These are phyloP conservation scores for Yasuhikotakia modesta DNA, from an alignment of 2,797 vertebrate species.

Conservation along the genomic window DNA sequence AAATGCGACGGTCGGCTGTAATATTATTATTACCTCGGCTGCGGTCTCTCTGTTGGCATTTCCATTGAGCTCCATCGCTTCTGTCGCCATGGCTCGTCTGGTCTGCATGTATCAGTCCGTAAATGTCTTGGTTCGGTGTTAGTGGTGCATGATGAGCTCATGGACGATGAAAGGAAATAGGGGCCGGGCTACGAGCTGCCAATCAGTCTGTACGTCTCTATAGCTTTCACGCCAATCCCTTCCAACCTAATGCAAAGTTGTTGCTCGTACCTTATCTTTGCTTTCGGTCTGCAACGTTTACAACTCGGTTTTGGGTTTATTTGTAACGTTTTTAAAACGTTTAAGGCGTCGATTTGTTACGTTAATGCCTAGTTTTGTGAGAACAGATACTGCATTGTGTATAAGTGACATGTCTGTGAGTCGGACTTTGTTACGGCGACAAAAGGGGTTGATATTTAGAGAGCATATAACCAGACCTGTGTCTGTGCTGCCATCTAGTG, in stretches of 20 bases:
- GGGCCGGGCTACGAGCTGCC: conserved; percentile 15
- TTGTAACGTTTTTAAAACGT: no score
- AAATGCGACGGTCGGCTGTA: neutral
- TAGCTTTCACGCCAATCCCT: neutral
- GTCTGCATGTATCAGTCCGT: neutral
- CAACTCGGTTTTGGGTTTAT: no score
- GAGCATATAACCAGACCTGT: neutral
- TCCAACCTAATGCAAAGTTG: neutral
- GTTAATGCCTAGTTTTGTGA: neutral
- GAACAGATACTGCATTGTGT: neutral
- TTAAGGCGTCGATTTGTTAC: neutral
- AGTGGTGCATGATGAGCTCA: conserved; percentile 32
- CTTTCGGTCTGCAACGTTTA: no score
- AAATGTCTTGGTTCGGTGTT: neutral
- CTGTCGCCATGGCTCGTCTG: conserved; percentile 64
- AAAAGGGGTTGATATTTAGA: neutral
- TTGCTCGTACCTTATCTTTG: neutral
- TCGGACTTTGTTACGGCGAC: neutral
- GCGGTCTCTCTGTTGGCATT: conserved; percentile 57
- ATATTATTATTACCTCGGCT: conserved; percentile 64
- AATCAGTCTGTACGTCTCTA: neutral
- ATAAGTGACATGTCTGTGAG: neutral
- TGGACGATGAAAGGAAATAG: neutral
- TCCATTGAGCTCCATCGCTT: conserved; percentile 72
- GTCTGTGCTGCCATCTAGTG: conserved; percentile 26